phyloP scores from a whole-genome alignment of 2,888 invertebrate genomes.

The Cybosia mesomella region DNA sequence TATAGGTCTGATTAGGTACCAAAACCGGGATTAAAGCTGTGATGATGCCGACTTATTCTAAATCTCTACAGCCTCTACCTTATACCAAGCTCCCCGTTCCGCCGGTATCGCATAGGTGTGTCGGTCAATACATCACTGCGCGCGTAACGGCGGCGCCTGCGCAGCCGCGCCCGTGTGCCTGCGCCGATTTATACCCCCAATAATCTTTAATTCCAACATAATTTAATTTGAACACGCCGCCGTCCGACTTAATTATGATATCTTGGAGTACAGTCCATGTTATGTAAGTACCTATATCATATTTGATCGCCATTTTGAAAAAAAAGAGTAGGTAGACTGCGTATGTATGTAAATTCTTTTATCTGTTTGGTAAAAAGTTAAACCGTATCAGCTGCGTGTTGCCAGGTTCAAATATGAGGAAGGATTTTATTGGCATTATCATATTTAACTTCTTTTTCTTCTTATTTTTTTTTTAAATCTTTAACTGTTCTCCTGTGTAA shows the following conservation, averaged over 20 bases:
- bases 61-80: neutral
- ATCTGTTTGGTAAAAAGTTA: constrained; percentile 11
- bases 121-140: constrained; percentile 65
- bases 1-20: no score
- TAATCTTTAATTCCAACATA: constrained; percentile 81
- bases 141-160: constrained; percentile 74
- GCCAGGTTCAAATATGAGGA: constrained; percentile 58
- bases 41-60: no score
- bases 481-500: no score
- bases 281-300: constrained; percentile 20
- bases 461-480: neutral
- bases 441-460: neutral
- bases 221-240: constrained; percentile 81
- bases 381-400: constrained; percentile 15
- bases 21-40: no score
- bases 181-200: constrained; percentile 70
- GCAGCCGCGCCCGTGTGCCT: constrained; percentile 48
- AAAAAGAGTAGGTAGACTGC: constrained; percentile 21
- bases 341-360: constrained; percentile 17
- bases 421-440: constrained; percentile 21
- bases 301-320: constrained; percentile 18
- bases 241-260: constrained; percentile 78
- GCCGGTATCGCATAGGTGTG: constrained; percentile 53
- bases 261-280: constrained; percentile 61
- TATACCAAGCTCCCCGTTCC: constrained; percentile 36